Conservation (phyloP, 1,140 invertebrate species). For the Chrysopa pallens region DNA sequence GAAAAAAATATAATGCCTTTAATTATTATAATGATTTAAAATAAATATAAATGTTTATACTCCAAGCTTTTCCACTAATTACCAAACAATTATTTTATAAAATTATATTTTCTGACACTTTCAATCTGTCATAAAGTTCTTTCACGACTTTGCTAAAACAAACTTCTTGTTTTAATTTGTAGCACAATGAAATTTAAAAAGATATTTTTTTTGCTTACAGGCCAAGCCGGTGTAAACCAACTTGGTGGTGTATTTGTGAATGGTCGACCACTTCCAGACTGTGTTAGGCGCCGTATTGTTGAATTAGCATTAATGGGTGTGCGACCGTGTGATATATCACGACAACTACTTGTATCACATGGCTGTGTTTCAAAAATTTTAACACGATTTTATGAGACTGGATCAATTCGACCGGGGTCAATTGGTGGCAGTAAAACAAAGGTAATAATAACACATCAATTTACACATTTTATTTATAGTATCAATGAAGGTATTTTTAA, state of each 20-base stretch:
- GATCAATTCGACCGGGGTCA: conserved; percentile 76
- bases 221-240: conserved; percentile 90
- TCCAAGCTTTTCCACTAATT: no score
- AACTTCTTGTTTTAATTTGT: conserved; percentile 6
- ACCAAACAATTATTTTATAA: no score
- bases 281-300: conserved; percentile 83
- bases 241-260: conserved; percentile 92
- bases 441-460: conserved; percentile 27
- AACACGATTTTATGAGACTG: conserved; percentile 89
- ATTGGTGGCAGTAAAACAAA: conserved; percentile 85
- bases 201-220: conserved; percentile 28
- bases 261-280: conserved; percentile 82
- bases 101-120: no score
- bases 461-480: no score
- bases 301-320: conserved; percentile 83
- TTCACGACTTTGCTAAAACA: no score
- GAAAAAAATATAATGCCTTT: no score
- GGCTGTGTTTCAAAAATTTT: conserved; percentile 96
- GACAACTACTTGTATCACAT: conserved; percentile 87
- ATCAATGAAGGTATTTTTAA: no score
- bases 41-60: no score
- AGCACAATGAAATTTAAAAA: not conserved
- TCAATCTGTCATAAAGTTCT: no score
- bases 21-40: no score
- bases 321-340: conserved; percentile 86